These are phyloP conservation scores for Bellardia pandia DNA, from an alignment of 2,888 invertebrate species.

Conservation along the genomic window DNA sequence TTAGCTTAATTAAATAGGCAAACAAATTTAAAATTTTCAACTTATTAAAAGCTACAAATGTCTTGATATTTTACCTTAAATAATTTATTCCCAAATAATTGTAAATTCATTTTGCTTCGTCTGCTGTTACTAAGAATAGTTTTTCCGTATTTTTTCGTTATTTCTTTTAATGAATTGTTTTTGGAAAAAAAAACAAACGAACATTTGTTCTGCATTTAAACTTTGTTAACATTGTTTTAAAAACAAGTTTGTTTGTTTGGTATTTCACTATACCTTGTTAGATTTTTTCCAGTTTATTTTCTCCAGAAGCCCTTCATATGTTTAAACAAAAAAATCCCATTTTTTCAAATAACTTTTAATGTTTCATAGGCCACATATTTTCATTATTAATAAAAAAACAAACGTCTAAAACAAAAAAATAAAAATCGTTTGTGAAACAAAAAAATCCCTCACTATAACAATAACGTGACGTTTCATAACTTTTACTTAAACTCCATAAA, in stretches of 20 bases:
- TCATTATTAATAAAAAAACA: constrained; percentile 21
- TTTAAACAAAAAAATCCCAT: background rate
- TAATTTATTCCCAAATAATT: background rate
- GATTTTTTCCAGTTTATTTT: constrained; percentile 25
- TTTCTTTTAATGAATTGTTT: constrained; percentile 20
- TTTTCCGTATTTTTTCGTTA: background rate
- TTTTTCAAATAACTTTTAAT: constrained; percentile 61
- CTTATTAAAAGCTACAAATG: too few relatives aligned
- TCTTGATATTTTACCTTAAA: background rate
- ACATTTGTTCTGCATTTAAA: constrained; percentile 40
- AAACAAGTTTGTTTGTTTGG: constrained; percentile 55
- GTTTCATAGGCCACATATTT: constrained; percentile 59
- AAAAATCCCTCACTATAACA: constrained; percentile 28
- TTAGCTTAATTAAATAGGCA: too few relatives aligned
- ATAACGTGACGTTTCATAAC: constrained; percentile 71
- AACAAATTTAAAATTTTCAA: too few relatives aligned
- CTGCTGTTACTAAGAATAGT: constrained; percentile 11
- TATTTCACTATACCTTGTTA: constrained; percentile 28
- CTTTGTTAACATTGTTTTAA: constrained; percentile 61
- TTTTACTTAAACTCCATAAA: constrained; percentile 52
- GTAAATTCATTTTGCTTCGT: background rate
- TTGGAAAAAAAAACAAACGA: constrained; percentile 7
- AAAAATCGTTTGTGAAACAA: constrained; percentile 51
- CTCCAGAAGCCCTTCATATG: constrained; percentile 62
- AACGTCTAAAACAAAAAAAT: constrained; percentile 37